Evolutionary conservation across 2,113 vertebrate genomes (phyloP).

Genomic region (Ceyx melanurus): DNA sequence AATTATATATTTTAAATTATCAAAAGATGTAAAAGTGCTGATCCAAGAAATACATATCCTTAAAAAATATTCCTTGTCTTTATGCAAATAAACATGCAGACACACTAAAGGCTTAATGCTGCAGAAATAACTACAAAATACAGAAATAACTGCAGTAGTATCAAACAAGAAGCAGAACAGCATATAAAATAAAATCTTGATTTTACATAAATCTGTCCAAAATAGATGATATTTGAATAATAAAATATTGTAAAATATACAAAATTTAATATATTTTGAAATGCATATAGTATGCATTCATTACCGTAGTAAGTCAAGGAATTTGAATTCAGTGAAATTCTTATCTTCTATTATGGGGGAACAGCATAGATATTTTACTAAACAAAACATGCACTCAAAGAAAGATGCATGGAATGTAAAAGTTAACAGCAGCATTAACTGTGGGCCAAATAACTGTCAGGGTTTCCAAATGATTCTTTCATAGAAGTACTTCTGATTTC

Average conservation of each 20-base stretch:
- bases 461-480: constrained; percentile 65
- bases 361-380: constrained; percentile 51
- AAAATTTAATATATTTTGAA: neutral
- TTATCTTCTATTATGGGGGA: constrained; percentile 53
- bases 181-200: neutral
- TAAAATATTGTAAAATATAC: neutral
- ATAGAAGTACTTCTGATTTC: constrained; percentile 68
- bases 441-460: constrained; percentile 58
- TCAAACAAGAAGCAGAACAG: neutral
- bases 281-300: neutral
- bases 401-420: constrained; percentile 60
- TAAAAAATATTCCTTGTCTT: neutral
- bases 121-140: neutral
- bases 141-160: neutral
- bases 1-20: neutral
- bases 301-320: neutral
- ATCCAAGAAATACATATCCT: neutral
- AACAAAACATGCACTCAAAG: constrained; percentile 47
- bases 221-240: neutral
- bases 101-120: neutral
- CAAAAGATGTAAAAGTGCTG: neutral
- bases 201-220: neutral
- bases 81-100: neutral
- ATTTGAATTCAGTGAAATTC: constrained; percentile 46
- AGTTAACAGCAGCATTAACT: constrained; percentile 41